Conservation (phyloP, 2,797 vertebrate genomes). For the Sebastes oblongus region DNA sequence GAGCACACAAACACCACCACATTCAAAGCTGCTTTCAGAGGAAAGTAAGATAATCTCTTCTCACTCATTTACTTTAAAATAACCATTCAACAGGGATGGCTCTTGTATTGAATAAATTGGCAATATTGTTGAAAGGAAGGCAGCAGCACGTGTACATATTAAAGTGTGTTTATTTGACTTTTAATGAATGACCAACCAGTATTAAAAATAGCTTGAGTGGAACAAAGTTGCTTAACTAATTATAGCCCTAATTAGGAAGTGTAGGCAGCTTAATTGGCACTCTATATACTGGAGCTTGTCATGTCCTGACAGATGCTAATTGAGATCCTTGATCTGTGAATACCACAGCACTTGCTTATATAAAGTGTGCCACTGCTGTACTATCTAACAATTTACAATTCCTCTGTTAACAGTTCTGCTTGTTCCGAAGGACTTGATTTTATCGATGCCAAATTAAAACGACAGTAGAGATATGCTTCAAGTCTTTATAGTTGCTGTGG, state of each 20-base stretch:
- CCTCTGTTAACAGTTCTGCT: background rate
- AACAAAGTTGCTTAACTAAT: slow-evolving; percentile 53
- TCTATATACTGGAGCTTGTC: slow-evolving; percentile 33
- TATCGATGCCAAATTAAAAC: background rate
- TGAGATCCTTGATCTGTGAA: slow-evolving; percentile 25
- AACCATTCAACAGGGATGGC: background rate
- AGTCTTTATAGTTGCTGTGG: background rate
- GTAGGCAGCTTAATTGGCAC: slow-evolving; percentile 38
- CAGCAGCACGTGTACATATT: background rate
- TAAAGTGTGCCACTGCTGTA: background rate
- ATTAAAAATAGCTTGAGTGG: slow-evolving; percentile 24
- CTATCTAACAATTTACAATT: slow-evolving; percentile 15
- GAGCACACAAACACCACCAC: background rate
- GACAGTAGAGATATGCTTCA: background rate
- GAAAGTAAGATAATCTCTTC: background rate
- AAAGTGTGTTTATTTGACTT: slow-evolving; percentile 9
- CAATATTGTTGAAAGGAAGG: background rate
- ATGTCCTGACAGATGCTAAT: slow-evolving; percentile 32
- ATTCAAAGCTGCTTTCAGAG: background rate
- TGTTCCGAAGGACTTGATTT: slow-evolving; percentile 11
- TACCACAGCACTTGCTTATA: background rate
- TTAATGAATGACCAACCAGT: slow-evolving; percentile 28
- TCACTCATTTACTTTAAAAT: background rate
- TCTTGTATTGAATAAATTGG: background rate
- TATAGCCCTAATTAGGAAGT: slow-evolving; percentile 30